Conservation (phyloP, 2,113 vertebrate genomes). For the Periophthalmus modestus region DNA sequence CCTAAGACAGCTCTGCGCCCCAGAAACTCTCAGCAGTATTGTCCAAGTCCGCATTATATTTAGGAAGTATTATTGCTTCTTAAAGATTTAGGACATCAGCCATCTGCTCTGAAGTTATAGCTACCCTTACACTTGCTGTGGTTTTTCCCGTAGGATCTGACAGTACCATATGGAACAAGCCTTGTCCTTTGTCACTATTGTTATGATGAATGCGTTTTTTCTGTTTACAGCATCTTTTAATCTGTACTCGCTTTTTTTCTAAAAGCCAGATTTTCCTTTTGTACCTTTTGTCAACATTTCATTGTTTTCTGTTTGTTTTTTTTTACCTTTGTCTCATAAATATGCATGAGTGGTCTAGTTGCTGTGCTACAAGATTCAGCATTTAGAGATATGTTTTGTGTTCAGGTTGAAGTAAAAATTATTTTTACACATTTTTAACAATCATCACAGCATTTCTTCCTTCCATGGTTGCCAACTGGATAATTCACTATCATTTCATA, state of each 20-base stretch:
- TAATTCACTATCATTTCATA: conserved; percentile 7
- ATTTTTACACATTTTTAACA: conserved; percentile 31
- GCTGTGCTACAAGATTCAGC: conserved; percentile 38
- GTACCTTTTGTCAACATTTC: conserved; percentile 6
- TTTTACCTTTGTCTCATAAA: conserved; percentile 19
- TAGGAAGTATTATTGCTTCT: conserved; percentile 27
- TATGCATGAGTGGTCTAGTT: conserved; percentile 24
- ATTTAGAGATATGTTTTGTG: conserved; percentile 7
- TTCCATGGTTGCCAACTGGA: conserved; percentile 26
- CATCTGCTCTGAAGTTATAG: conserved; percentile 55
- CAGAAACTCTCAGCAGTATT: conserved; percentile 10
- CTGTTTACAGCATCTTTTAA: conserved; percentile 17
- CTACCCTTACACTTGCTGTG: conserved; percentile 13
- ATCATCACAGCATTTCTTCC: conserved; percentile 1
- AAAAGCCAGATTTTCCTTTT: conserved; percentile 7
- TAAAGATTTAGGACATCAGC: conserved; percentile 52
- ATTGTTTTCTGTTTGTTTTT: not conserved
- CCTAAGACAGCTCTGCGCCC: not conserved
- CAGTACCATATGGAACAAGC: conserved; percentile 1
- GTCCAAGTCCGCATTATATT: conserved; percentile 18
- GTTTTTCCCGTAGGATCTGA: conserved; percentile 30
- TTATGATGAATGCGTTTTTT: conserved; percentile 29
- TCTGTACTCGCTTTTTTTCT: conserved; percentile 9
- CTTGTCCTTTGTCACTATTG: conserved; percentile 12
- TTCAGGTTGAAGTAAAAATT: conserved; percentile 17